phyloP scores from a whole-genome alignment of 2,113 vertebrate species.

The Apistogramma diplotaenia region DNA sequence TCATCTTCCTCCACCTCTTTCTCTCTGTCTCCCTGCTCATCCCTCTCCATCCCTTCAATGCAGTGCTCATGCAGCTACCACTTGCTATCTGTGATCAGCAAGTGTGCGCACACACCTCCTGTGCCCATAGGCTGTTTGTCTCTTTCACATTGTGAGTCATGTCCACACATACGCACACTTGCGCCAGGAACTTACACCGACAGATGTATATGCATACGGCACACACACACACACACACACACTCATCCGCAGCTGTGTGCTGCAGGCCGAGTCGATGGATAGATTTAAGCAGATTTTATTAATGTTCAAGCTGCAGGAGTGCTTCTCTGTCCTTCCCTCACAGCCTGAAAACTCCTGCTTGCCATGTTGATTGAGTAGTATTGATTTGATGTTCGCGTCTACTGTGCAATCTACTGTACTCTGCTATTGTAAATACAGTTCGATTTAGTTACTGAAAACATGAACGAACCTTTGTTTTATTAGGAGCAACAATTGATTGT shows the following conservation, averaged over 20 bases:
- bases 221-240: not conserved
- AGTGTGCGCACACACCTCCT: constrained; percentile 31
- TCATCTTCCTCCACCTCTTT: constrained; percentile 56
- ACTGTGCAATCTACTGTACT: constrained; percentile 41
- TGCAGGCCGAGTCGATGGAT: constrained; percentile 9
- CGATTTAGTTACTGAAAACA: constrained; percentile 31
- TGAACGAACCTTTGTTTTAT: constrained; percentile 20
- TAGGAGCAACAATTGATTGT: not conserved
- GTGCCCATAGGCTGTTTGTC: constrained; percentile 55
- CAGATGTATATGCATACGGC: constrained; percentile 6
- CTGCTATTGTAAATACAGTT: constrained; percentile 22
- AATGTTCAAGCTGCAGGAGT: not conserved
- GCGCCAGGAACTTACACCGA: not conserved
- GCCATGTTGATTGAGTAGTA: constrained; percentile 50
- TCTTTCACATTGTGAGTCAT: constrained; percentile 41
- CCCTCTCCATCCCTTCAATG: constrained; percentile 44
- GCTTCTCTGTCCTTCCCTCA: not conserved
- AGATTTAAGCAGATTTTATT: constrained; percentile 21
- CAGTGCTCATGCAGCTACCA: constrained; percentile 41
- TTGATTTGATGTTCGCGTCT: constrained; percentile 48
- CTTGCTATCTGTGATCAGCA: constrained; percentile 42
- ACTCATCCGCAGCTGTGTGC: not conserved
- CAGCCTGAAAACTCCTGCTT: constrained; percentile 5
- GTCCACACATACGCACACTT: constrained; percentile 1
- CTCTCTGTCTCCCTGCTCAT: constrained; percentile 32